These are phyloP conservation scores for Todus mexicanus DNA, from an alignment of 2,797 vertebrate genomes.

Conservation along the genomic window DNA sequence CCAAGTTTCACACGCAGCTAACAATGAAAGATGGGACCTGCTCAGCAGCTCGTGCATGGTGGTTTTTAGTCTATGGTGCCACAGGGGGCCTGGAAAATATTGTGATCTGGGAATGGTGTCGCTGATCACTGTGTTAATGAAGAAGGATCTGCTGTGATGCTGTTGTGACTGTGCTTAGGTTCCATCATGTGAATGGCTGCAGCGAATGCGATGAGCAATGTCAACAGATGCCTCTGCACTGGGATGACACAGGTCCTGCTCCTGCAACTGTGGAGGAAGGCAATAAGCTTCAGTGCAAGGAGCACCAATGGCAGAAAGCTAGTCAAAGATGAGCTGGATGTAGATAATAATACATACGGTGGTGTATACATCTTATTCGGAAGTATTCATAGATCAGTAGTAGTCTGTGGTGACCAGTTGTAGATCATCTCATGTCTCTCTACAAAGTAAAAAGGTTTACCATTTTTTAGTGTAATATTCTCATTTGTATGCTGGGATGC, in stretches of 20 bases:
- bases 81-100: neutral
- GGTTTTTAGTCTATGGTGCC: neutral
- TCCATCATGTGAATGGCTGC: neutral
- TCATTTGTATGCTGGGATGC: neutral
- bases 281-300: neutral
- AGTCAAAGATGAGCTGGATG: neutral
- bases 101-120: neutral
- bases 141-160: neutral
- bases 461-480: neutral
- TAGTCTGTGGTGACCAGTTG: neutral
- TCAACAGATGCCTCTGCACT: neutral
- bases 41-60: neutral
- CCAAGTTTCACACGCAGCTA: conserved; percentile 17
- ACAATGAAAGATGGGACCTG: conserved; percentile 38
- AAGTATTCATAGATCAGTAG: neutral
- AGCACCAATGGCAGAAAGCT: neutral
- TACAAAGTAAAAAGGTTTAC: neutral
- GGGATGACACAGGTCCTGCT: neutral
- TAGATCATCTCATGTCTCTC: neutral
- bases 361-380: neutral
- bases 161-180: neutral
- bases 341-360: rapidly evolving
- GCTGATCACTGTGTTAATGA: neutral
- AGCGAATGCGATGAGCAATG: neutral
- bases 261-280: neutral